A percentile compares a stretch with the other conserved stretches of the same genome.
Evolutionary conservation across 2,888 invertebrate genomes (phyloP).

Genomic region (Chaetoderma sp.): DNA sequence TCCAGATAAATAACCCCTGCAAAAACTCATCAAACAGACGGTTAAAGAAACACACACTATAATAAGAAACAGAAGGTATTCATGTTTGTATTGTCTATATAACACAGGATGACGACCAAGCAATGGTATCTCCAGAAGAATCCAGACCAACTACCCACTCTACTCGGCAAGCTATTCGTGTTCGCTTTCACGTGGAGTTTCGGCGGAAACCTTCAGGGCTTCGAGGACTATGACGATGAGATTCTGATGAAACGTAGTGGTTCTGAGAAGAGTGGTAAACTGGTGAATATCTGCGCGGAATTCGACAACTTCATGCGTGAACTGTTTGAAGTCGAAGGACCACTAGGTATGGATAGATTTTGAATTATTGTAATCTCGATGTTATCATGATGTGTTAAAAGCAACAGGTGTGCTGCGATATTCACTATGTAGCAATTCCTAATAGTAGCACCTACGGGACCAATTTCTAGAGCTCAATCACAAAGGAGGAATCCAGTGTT

Average conservation of each 20-base stretch:
- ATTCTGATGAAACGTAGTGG: constrained; percentile 43
- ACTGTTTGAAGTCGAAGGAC: constrained; percentile 67
- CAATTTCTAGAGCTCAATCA: no score
- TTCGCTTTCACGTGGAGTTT: constrained; percentile 69
- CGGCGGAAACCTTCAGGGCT: constrained; percentile 64
- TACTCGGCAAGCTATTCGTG: constrained; percentile 67
- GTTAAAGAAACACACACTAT: no score
- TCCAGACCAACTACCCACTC: constrained; percentile 55
- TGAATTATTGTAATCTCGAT: no score
- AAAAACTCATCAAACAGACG: no score
- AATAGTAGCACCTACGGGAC: no score
- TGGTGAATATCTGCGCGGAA: constrained; percentile 65
- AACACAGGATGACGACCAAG: constrained; percentile 37
- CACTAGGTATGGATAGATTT: constrained; percentile 55
- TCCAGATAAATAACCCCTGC: no score
- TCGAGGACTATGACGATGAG: constrained; percentile 63
- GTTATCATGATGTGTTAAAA: no score
- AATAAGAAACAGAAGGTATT: no score
- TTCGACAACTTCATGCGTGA: constrained; percentile 68
- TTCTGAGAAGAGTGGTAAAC: constrained; percentile 43
- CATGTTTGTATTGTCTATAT: no score
- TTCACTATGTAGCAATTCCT: no score
- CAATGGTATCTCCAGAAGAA: constrained; percentile 64
- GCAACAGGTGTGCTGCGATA: no score
- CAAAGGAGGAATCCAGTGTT: no score